phyloP scores from a whole-genome alignment of 2,888 invertebrate genomes.

The Sarcophaga rosellei region DNA sequence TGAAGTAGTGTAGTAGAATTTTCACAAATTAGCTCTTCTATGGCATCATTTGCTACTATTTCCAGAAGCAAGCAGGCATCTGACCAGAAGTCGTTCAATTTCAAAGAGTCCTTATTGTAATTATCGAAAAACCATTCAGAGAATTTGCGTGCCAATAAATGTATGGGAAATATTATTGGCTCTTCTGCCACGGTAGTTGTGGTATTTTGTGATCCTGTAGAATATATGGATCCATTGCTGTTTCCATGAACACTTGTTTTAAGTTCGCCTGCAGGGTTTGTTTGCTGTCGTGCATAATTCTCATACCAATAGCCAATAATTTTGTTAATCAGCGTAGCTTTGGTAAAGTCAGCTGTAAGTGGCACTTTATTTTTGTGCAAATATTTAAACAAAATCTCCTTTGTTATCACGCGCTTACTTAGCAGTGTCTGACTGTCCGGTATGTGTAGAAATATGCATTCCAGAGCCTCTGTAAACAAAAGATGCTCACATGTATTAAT shows the following conservation, averaged over 20 bases:
- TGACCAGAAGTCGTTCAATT: conserved; percentile 83
- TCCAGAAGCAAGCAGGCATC: conserved; percentile 80
- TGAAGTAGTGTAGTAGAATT: conserved; percentile 76
- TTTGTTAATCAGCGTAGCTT: conserved; percentile 82
- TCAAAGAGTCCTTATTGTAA: conserved; percentile 80
- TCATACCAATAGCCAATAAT: conserved; percentile 81
- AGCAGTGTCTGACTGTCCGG: conserved; percentile 81
- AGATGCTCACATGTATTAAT: too few relatives aligned
- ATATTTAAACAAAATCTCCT: conserved; percentile 83
- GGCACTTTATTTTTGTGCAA: conserved; percentile 82
- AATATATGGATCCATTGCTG: too few relatives aligned
- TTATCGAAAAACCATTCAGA: conserved; percentile 83
- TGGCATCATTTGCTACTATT: conserved; percentile 73
- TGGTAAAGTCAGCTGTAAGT: conserved; percentile 82
- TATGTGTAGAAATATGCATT: conserved; percentile 82
- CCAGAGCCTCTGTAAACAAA: conserved; percentile 82
- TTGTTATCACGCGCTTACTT: conserved; percentile 82
- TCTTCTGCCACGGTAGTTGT: conserved; percentile 40
- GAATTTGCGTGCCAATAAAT: conserved; percentile 83
- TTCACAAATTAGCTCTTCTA: conserved; percentile 71
- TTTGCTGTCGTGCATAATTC: not conserved
- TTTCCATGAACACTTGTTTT: too few relatives aligned
- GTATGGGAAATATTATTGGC: conserved; percentile 76
- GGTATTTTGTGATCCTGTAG: too few relatives aligned
- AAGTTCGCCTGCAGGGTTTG: not conserved